These are phyloP conservation scores for Catocala nupta DNA, from an alignment of 2,888 invertebrate species.

Conservation along the genomic window DNA sequence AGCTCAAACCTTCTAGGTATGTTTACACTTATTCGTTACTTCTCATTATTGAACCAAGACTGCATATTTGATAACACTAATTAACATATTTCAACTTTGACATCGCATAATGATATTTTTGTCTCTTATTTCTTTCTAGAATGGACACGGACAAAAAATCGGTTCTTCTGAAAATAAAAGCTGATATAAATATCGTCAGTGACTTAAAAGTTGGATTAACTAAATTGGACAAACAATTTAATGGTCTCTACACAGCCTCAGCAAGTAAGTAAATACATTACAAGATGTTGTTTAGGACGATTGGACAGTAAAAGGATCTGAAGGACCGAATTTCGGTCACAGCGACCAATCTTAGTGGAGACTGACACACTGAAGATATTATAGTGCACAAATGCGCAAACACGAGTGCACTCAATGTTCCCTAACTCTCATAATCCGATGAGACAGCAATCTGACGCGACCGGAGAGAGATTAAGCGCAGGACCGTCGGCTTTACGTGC, in stretches of 20 bases:
- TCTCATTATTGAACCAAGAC: neutral
- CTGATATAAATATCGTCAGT: neutral
- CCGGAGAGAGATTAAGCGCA: no score
- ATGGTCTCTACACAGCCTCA: neutral
- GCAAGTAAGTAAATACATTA: neutral
- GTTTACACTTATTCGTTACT: neutral
- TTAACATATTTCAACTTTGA: neutral
- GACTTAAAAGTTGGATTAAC: neutral
- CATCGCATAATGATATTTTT: neutral
- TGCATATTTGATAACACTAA: conserved; percentile 1
- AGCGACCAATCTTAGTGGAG: no score
- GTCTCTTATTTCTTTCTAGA: conserved; percentile 6
- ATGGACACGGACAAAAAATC: conserved; percentile 6
- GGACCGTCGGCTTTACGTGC: no score
- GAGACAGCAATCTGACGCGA: no score
- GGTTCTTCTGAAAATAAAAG: neutral
- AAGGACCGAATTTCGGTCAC: no score
- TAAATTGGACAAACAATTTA: neutral
- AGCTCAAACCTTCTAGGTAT: no score
- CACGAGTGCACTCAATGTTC: no score
- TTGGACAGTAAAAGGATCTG: no score
- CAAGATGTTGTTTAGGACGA: no score
- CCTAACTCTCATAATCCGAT: no score
- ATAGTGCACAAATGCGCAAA: no score
- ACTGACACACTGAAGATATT: no score